Evolutionary conservation across 2,113 vertebrate species (phyloP).

Genomic region (Gobio gobio): DNA sequence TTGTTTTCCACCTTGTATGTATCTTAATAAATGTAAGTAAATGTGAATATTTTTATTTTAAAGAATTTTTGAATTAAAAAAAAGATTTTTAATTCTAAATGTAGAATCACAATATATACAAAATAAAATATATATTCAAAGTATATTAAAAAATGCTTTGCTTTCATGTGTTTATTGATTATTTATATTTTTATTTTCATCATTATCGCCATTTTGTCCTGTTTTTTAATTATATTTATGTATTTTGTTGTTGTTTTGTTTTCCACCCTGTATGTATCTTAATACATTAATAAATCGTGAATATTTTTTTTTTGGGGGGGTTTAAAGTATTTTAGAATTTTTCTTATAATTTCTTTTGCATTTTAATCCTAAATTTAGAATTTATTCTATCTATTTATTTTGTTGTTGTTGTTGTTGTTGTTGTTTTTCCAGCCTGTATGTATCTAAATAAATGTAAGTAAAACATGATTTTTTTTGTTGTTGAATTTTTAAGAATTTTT

Average conservation of each 20-base stretch:
- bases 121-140: not conserved
- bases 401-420: slow-evolving; percentile 5
- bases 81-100: too few species aligned
- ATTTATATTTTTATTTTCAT: not conserved
- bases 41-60: too few species aligned
- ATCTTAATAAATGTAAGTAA: not conserved
- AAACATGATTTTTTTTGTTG: too few species aligned
- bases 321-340: too few species aligned
- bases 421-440: too few species aligned
- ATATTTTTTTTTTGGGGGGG: too few species aligned
- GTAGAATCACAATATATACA: not conserved
- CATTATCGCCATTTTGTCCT: not conserved
- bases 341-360: too few species aligned
- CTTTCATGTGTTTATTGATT: not conserved
- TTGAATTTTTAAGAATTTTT: too few species aligned
- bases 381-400: not conserved
- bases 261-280: not conserved
- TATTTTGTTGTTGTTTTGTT: not conserved
- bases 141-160: not conserved
- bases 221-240: not conserved
- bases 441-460: too few species aligned
- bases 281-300: not conserved
- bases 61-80: too few species aligned
- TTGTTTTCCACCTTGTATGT: not conserved
- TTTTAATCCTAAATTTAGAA: too few species aligned